Percentiles rank a stretch among this genome's conserved stretches.
These are phyloP conservation scores for Tetheella fluctuosa DNA, from an alignment of 2,888 invertebrate species.

Conservation along the genomic window DNA sequence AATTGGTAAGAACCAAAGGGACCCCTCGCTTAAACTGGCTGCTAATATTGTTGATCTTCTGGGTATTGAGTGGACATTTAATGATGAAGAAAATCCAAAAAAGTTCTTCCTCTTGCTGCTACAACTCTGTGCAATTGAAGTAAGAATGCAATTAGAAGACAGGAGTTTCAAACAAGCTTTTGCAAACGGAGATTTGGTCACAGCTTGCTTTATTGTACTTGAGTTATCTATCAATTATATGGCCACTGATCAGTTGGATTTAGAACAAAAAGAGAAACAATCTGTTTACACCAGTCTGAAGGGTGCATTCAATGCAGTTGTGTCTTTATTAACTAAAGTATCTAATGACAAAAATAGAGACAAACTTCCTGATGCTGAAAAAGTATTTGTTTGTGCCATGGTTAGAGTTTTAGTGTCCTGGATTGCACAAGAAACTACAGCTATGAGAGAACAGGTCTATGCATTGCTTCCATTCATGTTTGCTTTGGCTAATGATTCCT, in stretches of 20 bases:
- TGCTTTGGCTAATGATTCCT: conserved; percentile 91
- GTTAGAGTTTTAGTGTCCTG: conserved; percentile 94
- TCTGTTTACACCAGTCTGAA: conserved; percentile 95
- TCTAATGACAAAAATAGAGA: conserved; percentile 90
- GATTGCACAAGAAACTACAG: conserved; percentile 95
- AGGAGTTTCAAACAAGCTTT: conserved; percentile 91
- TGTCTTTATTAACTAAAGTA: conserved; percentile 89
- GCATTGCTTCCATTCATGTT: conserved; percentile 92
- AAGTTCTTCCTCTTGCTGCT: conserved; percentile 92
- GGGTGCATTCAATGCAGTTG: conserved; percentile 93
- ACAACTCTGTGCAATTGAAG: conserved; percentile 95
- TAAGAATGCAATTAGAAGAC: conserved; percentile 96
- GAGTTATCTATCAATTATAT: conserved; percentile 92
- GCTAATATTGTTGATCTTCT: conserved; percentile 91
- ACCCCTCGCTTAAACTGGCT: conserved; percentile 93
- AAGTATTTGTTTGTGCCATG: conserved; percentile 92
- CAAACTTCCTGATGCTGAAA: conserved; percentile 87
- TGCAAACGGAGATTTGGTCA: conserved; percentile 90
- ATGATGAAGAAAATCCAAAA: conserved; percentile 91
- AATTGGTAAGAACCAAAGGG: conserved; percentile 94
- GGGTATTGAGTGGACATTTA: conserved; percentile 93
- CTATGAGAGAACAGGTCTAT: conserved; percentile 93
- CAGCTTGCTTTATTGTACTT: conserved; percentile 91
- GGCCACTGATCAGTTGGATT: conserved; percentile 90
- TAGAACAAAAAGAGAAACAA: conserved; percentile 95